Evolutionary conservation across 2,888 invertebrate species (phyloP), one percentile per base, ranked within the genome.

Genomic region (Ectemnius continuus): DNA sequence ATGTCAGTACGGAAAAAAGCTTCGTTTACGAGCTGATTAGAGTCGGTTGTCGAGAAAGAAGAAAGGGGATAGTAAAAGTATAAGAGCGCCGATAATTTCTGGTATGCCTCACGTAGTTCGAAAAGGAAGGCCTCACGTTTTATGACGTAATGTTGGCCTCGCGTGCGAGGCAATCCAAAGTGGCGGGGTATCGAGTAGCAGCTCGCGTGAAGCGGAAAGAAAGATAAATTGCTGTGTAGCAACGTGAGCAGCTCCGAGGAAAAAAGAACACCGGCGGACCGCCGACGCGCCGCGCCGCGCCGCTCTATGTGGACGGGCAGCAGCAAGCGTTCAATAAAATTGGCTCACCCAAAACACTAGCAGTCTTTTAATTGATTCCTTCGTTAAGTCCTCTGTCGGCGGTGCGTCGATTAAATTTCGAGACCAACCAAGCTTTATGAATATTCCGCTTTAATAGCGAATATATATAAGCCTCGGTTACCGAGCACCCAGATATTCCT

Each of bases 121-220:
- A 75, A 78, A 80, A 80, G 80, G 78, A 85, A 81, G 74, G 62
- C 73, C 75, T 75, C 81, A 71, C 72, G 76, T 85, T 85, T 84
- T 75, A 83, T 73, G 78, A 76, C 80, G 77, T 86, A 87, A 86
- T 86, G 81, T 78, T 72, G 66, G 56, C 73, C 78, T 85, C 77
- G 86, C 86, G 85, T 85, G 85, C 79, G 64, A 61, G 46, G 67
- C 63, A 65, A 67, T 57, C 68, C 63, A 36, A 70, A 67, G 63
- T 70, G n/a, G 52, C 68, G 61, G 69, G 69, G 77, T 86, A 86
- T 86, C 81, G 82, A 84, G 82, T 77, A 77, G 76, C 80, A 80
- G 75, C 81, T 81, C 79, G 73, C 76, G 73, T 71, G 78, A 62
- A 61, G 57, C 67, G 66, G 70, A 77, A 75, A 61, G 78, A 57